Evolutionary conservation across 2,888 invertebrate species (phyloP).

Genomic region (Ashinkailepas kermadecensis): DNA sequence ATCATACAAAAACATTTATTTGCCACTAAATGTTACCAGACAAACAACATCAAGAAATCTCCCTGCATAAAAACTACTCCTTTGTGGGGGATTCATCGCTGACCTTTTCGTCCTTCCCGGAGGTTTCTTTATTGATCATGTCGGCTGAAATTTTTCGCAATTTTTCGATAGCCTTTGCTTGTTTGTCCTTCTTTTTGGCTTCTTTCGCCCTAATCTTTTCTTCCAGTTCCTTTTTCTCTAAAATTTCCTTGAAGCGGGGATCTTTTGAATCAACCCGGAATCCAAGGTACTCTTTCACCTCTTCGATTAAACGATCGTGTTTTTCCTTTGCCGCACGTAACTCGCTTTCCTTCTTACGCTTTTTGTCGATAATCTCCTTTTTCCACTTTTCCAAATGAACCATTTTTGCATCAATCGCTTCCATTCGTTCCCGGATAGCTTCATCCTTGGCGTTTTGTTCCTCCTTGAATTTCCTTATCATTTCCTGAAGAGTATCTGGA

Average conservation of each 20-base stretch:
- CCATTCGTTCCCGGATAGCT: neutral
- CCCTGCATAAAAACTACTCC: no score
- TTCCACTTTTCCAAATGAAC: neutral
- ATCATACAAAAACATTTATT: no score
- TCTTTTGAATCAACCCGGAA: neutral
- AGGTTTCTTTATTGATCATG: neutral
- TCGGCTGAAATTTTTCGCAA: neutral
- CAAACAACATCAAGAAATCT: no score
- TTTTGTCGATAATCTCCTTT: neutral
- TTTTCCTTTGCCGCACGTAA: neutral
- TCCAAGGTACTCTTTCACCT: conserved; percentile 1
- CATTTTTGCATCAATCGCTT: neutral
- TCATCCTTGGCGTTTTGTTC: neutral
- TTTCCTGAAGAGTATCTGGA: neutral
- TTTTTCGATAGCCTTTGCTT: neutral
- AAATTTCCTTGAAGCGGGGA: neutral
- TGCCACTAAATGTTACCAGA: no score
- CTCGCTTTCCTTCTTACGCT: neutral
- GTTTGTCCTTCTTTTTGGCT: neutral
- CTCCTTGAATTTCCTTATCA: neutral
- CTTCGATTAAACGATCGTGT: neutral
- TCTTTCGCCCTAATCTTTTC: neutral
- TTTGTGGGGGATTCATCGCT: no score
- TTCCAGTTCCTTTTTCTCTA: neutral
- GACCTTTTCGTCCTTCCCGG: neutral